phyloP scores from a whole-genome alignment of 2,113 vertebrate species.

The Mirza zaza region DNA sequence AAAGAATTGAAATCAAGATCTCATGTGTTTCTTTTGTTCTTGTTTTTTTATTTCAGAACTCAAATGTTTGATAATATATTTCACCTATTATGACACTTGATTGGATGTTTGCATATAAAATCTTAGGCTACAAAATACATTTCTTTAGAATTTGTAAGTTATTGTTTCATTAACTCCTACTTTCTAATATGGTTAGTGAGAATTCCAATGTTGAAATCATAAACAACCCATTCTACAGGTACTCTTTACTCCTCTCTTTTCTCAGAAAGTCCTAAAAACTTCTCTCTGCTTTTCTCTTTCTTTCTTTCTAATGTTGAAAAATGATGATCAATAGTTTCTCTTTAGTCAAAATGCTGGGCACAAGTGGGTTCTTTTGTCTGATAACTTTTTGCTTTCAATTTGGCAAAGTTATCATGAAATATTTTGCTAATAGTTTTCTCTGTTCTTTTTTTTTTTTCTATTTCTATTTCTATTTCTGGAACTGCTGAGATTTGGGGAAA shows the following conservation, averaged over 20 bases:
- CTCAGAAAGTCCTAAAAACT: not conserved
- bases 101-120: not conserved
- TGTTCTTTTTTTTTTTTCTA: not conserved
- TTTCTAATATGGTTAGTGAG: not conserved
- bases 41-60: not conserved
- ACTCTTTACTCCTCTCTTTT: not conserved
- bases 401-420: not conserved
- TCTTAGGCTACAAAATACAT: not conserved
- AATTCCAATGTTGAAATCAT: not conserved
- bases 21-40: not conserved
- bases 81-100: not conserved
- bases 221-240: not conserved
- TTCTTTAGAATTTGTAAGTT: not conserved
- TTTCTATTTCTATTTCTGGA: not conserved
- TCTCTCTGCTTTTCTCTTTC: not conserved
- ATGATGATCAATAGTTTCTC: not conserved
- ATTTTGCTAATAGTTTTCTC: not conserved
- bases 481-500: not conserved
- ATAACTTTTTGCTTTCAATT: not conserved
- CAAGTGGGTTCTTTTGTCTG: not conserved
- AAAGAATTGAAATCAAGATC: not conserved
- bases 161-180: not conserved
- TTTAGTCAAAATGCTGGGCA: not conserved
- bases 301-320: not conserved
- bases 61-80: not conserved